Evolutionary conservation across 2,888 invertebrate species (phyloP), one percentile per base, ranked within the genome.

Genomic region (Habroteleia sp.): DNA sequence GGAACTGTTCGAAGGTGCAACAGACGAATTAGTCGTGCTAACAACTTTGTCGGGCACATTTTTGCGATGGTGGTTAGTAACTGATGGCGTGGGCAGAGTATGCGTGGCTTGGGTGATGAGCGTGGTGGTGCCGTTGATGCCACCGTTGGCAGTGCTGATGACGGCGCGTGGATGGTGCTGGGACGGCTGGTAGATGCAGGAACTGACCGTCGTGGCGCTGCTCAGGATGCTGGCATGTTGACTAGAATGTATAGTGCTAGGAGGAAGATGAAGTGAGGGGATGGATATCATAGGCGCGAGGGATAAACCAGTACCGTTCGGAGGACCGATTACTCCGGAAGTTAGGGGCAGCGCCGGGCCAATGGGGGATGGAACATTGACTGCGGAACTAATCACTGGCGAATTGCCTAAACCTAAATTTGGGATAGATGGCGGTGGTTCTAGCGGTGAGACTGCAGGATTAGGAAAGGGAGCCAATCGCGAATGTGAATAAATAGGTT

Each of bases 141-240:
- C 90, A 89, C 81, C 90, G 88, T 88, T 89, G 87, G 85, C 80
- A 46, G 74, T 80, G 76, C 89, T 84, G 84, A 88, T 83, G 86
- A 86, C 87, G 8, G 62, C 58, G 17, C 69, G 63, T 2, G 44
- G 77, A 11, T 65, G 58, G n/a, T 60, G 62, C 25, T 76, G 78
- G 25, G 77, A 78, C 2, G 63, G n/a, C 23, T 78, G 78, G 46
- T 80, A 80, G 3, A 66, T 42, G 13, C 77, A 69, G 33, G 78
- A 72, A 60, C 72, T 74, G 50, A 77, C 71, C 25, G 77, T 69
- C n/a, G 77, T 71, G 14, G 81, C 77, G 73, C 74, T 84, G 78
- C 80, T 83, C 74, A 83, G 76, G 60, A 84, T 79, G 68, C 83
- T 80, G 76, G 82, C 77, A 60, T 86, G 87, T 78, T 87, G 87